Conservation (phyloP, 2,888 invertebrate species). For the Nycteola revayana region DNA sequence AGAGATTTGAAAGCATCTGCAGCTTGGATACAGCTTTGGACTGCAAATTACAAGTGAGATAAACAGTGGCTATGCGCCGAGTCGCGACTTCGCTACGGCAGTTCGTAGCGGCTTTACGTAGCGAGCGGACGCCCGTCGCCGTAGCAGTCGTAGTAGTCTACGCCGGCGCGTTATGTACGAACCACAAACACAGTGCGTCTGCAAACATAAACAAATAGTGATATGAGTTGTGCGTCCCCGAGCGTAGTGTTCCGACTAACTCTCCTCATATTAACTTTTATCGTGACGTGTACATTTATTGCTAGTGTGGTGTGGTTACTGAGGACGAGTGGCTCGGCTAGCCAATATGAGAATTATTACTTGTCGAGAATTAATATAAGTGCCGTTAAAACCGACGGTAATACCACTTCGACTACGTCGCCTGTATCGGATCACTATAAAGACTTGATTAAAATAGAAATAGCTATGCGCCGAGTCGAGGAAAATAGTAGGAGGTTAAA, state of each 20-base stretch:
- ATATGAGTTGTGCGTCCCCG: slow-evolving; percentile 78
- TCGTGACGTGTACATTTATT: slow-evolving; percentile 71
- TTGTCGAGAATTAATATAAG: slow-evolving; percentile 81
- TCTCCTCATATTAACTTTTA: slow-evolving; percentile 70
- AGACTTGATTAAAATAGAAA: slow-evolving; percentile 78
- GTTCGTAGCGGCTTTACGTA: slow-evolving; percentile 62
- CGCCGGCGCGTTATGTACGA: slow-evolving; percentile 71
- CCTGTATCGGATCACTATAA: slow-evolving; percentile 72
- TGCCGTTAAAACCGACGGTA: slow-evolving; percentile 54
- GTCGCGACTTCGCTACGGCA: slow-evolving; percentile 49
- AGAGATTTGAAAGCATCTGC: slow-evolving; percentile 75
- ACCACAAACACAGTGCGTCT: slow-evolving; percentile 54
- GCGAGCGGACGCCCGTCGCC: slow-evolving; percentile 64
- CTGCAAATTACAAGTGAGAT: slow-evolving; percentile 73
- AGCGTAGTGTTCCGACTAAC: slow-evolving; percentile 71
- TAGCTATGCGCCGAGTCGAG: slow-evolving; percentile 77
- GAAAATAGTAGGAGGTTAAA: slow-evolving; percentile 76
- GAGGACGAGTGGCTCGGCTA: slow-evolving; percentile 58
- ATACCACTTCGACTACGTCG: slow-evolving; percentile 54
- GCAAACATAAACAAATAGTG: slow-evolving; percentile 77
- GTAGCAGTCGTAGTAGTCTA: slow-evolving; percentile 51
- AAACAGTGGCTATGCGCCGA: slow-evolving; percentile 62
- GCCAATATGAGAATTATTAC: slow-evolving; percentile 80
- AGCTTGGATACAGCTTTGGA: slow-evolving; percentile 69
- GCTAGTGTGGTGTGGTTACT: slow-evolving; percentile 76